phyloP scores from a whole-genome alignment of 2,888 invertebrate genomes.

The Drepana falcataria region DNA sequence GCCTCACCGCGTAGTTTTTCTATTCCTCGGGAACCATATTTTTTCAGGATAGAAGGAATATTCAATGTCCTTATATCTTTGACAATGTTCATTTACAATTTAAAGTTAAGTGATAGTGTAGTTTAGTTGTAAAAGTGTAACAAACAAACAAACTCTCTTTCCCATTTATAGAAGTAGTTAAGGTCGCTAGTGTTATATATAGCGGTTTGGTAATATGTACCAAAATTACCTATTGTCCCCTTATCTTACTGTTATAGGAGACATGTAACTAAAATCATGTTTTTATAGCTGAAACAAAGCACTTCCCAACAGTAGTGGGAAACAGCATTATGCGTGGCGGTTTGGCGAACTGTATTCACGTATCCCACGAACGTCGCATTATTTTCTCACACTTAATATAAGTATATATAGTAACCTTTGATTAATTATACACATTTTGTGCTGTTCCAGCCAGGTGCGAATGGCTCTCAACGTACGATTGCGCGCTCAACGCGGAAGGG shows the following conservation, averaged over 20 bases:
- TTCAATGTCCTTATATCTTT: too few relatives aligned
- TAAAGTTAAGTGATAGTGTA: too few relatives aligned
- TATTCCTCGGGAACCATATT: too few relatives aligned
- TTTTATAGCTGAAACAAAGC: constrained; percentile 62
- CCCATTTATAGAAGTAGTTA: too few relatives aligned
- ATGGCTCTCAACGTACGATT: constrained; percentile 32
- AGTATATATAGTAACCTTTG: too few relatives aligned
- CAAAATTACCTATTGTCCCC: constrained; percentile 61
- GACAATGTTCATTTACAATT: too few relatives aligned
- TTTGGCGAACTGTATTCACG: constrained; percentile 43
- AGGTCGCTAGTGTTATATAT: constrained; percentile 35
- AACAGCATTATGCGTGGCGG: constrained; percentile 43
- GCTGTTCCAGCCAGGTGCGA: constrained; percentile 24
- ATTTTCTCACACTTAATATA: constrained; percentile 62
- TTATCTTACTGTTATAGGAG: constrained; percentile 55
- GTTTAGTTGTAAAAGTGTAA: too few relatives aligned
- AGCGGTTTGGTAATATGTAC: constrained; percentile 44
- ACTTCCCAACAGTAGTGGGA: constrained; percentile 65
- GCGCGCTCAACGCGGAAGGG: constrained; percentile 39
- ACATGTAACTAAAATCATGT: constrained; percentile 60
- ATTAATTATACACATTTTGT: constrained; percentile 57
- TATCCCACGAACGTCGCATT: constrained; percentile 54
- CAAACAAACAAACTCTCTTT: too few relatives aligned
- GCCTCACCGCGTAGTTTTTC: constrained; percentile 14
- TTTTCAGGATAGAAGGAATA: too few relatives aligned